Conservation (phyloP, 2,797 vertebrate genomes). For the Monodelphis domestica region DNA sequence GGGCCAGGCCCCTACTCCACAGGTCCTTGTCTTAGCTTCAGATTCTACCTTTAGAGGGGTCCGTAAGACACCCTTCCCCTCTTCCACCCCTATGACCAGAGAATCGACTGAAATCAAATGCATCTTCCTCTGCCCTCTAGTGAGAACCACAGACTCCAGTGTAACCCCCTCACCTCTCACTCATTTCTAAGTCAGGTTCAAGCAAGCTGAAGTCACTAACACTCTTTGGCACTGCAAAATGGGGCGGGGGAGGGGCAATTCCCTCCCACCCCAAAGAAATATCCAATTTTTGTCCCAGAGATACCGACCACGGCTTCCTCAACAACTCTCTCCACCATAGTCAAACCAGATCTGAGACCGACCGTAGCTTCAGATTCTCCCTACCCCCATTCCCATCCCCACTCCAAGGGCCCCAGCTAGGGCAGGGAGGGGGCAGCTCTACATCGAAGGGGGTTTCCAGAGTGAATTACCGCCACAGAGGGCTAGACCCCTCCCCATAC, state of each 20-base stretch:
- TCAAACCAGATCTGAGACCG: background rate
- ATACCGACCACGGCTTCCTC: background rate
- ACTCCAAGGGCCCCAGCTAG: background rate
- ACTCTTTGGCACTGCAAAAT: slow-evolving; percentile 33
- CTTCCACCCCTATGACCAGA: background rate
- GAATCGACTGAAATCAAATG: background rate
- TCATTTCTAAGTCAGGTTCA: slow-evolving; percentile 18
- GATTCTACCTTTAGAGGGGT: background rate
- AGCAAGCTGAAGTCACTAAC: slow-evolving; percentile 9
- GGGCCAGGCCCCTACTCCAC: slow-evolving; percentile 2
- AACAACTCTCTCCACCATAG: slow-evolving; percentile 8
- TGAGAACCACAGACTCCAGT: background rate
- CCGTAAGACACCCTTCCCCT: background rate
- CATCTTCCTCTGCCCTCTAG: slow-evolving; percentile 5
- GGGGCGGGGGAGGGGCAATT: background rate
- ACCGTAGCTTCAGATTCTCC: slow-evolving; percentile 8
- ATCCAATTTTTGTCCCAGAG: background rate
- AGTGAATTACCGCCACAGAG: slow-evolving; percentile 6
- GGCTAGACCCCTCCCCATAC: background rate
- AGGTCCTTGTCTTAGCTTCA: background rate
- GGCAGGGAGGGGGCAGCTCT: background rate
- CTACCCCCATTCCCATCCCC: background rate
- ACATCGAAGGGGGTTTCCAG: background rate
- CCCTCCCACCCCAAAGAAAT: background rate
- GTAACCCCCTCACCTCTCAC: background rate